Base-by-base conservation (phyloP, 2,888 invertebrate genomes). In the Mimachlamys varia region DNA sequence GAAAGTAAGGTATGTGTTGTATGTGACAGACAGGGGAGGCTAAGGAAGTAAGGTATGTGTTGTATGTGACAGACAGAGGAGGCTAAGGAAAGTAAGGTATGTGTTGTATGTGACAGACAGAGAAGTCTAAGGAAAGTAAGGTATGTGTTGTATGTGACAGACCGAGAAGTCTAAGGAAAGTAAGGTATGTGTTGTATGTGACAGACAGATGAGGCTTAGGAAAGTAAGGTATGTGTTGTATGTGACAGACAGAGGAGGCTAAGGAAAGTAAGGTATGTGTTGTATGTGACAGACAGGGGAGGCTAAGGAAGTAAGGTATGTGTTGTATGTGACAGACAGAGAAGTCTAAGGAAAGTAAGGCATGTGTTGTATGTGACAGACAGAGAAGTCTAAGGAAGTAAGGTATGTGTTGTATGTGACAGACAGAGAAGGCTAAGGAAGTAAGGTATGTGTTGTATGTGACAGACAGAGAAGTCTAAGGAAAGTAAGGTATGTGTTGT, bases 231-330 rank as follows among this genome's bases (percentile, higher is more conserved):
- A n/a, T n/a, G n/a, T n/a, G n/a, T n/a, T n/a, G n/a, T n/a, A n/a
- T n/a, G n/a, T n/a, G n/a, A 50, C 92, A 96, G 17, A 90, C 93
- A 37, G 93, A 94, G 38, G 94, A 94, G 37, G 93, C 93, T 15
- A 87, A 92, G 12, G 92, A 95, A 89, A 94, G 95, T 0, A 95
- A 95, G 95, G 96, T 95, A 92, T 50, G 38, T 27, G n/a, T 15
- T 12, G 37, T 27, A 87, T 44, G 44, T 49, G n/a, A 27, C 50
- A 49, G 44, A 44, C 44, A 44, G 44, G 49, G 22, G 4, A 62
- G 62, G 62, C 62, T 2, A 62, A 19, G 62, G 62, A 62, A 62
- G 22, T 27, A 62, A 62, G 62, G 62, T 62, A 62, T 76, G 33
- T 76, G 33, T 27, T 15, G 15, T 17, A 27, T n/a, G 27, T 33